Conservation (phyloP, 2,113 vertebrate genomes). For the Taurulus bubalis region DNA sequence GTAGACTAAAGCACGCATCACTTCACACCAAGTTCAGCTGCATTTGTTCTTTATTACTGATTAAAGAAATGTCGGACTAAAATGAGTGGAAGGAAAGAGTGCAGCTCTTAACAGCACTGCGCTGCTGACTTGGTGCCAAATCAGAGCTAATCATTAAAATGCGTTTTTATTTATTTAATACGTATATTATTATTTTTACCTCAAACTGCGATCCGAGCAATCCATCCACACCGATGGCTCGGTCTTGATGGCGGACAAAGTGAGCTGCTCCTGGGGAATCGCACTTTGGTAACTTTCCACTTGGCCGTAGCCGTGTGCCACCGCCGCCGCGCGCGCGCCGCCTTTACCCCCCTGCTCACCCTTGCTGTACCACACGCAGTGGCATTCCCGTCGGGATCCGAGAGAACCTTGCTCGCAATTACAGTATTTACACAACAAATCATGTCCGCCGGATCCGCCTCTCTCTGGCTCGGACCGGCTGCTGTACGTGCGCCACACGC, state of each 20-base stretch:
- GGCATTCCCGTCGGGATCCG: conserved; percentile 57
- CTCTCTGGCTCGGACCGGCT: conserved; percentile 40
- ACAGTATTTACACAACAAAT: conserved; percentile 68
- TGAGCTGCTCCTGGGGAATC: conserved; percentile 47
- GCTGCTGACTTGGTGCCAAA: not conserved
- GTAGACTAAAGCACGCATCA: not conserved
- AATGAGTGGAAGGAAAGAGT: not conserved
- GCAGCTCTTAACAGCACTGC: not conserved
- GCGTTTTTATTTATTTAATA: not conserved
- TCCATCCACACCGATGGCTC: conserved; percentile 69
- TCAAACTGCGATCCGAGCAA: conserved; percentile 63
- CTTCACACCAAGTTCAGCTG: not conserved
- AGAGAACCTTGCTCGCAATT: conserved; percentile 44
- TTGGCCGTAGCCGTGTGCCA: conserved; percentile 61
- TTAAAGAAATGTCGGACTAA: not conserved
- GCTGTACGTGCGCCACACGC: conserved; percentile 57
- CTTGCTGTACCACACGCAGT: conserved; percentile 58
- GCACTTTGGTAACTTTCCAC: conserved; percentile 75
- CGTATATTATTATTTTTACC: conserved; percentile 48
- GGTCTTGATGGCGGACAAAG: conserved; percentile 66
- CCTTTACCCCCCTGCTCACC: conserved; percentile 39
- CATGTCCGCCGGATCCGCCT: conserved; percentile 12
- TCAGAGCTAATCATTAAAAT: not conserved
- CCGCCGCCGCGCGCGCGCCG: conserved; percentile 21
- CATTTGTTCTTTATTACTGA: conserved; percentile 4